Base-by-base conservation (phyloP, 1,140 invertebrate genomes). In the Bombus affinis region DNA sequence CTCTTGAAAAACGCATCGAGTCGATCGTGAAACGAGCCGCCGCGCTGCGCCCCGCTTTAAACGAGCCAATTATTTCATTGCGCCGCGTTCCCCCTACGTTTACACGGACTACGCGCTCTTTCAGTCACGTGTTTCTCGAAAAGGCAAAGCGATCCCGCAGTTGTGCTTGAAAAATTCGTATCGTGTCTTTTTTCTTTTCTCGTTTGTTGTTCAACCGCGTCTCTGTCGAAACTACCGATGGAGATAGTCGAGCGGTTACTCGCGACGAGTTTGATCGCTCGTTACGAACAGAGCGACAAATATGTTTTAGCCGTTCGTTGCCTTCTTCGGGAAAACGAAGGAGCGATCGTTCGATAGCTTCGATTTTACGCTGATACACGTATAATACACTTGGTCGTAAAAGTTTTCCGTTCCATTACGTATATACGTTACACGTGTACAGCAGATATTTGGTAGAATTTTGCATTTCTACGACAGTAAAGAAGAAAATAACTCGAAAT, bases 1-100 rank as follows among this genome's bases (percentile, higher is more conserved):
- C 70, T 72, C 80, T 84, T 79, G 77, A 71, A 88, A 88, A 86
- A 75, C 22, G 87, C 71, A 39, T 37, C 83, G 42, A 28, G 18
- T 22, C 68, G 85, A 87, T 88, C 72, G 86, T 88, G 85, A 90
- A 89, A 89, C 88, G 78, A 82, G 86, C 87, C 87, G 88, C 80
- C 86, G 42, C 59, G 47, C 18, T 22, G 47, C 47, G 18, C 47
- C 47, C 6, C 47, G 47, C 47, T 53, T 53, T 92, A 90, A 92
- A 92, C 90, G 88, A 92, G 88, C 88, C 91, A 92, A 93, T 92
- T 92, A 92, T 92, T 93, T 92, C 92, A 92, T 92, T 88, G 85
- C 88, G 53, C 65, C 53, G 35, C 75, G 28, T 59, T 59, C 71
- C n/a, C 70, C 44, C 66, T n/a, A 47, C 65, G 28, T 25, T 42